Evolutionary conservation across 2,113 vertebrate species (phyloP).

Genomic region (Ammodytes dubius): DNA sequence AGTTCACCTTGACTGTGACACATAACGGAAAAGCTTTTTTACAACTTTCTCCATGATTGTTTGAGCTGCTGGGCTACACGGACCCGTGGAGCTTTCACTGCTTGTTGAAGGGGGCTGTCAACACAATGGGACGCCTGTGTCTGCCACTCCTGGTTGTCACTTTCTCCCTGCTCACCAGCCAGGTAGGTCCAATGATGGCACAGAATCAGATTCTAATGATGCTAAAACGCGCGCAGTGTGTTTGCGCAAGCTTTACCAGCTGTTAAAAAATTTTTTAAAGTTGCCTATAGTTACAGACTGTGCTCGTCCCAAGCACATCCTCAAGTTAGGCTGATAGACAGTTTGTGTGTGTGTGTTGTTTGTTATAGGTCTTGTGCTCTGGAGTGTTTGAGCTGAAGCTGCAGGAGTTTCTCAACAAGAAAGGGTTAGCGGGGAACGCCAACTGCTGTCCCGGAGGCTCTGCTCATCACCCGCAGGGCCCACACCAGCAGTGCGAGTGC

Average conservation of each 20-base stretch:
- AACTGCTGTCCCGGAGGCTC: constrained; percentile 92
- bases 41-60: constrained; percentile 81
- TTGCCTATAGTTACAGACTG: not conserved
- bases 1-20: constrained; percentile 69
- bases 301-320: not conserved
- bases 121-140: constrained; percentile 91
- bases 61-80: constrained; percentile 76
- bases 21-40: constrained; percentile 58
- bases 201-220: not conserved
- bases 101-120: constrained; percentile 79
- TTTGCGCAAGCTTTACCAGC: not conserved
- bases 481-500: constrained; percentile 93
- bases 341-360: constrained; percentile 14
- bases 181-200: constrained; percentile 85
- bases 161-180: constrained; percentile 89
- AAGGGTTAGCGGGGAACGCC: constrained; percentile 90
- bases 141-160: constrained; percentile 86
- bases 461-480: constrained; percentile 69
- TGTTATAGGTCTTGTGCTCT: constrained; percentile 89
- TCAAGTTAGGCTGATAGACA: not conserved
- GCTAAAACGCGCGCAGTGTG: not conserved
- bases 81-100: constrained; percentile 74
- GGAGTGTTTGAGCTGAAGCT: constrained; percentile 98
- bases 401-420: constrained; percentile 98
- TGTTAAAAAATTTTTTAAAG: not conserved